Conservation (phyloP, 1,140 invertebrate species). For the Scaptomyza montana region DNA sequence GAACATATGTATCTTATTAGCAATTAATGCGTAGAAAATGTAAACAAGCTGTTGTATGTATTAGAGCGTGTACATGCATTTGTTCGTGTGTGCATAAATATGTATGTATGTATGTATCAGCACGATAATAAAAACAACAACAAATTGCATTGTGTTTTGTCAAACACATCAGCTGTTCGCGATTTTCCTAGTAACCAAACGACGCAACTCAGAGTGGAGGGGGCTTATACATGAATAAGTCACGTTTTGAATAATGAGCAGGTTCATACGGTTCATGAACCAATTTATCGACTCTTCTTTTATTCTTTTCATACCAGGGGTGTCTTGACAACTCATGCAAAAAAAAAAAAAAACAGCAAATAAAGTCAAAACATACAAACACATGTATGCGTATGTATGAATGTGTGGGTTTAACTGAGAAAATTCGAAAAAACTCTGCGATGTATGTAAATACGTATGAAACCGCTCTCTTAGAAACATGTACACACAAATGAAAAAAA, state of each 20-base stretch:
- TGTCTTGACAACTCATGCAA: slow-evolving; percentile 41
- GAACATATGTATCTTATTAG: slow-evolving; percentile 24
- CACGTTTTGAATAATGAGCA: slow-evolving; percentile 44
- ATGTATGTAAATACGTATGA: slow-evolving; percentile 35
- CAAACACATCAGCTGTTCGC: slow-evolving; percentile 39
- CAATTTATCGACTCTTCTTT: slow-evolving; percentile 41
- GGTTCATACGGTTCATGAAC: slow-evolving; percentile 47
- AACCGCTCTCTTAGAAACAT: slow-evolving; percentile 7
- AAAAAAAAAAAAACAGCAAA: slow-evolving; percentile 31
- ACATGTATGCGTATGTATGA: slow-evolving; percentile 23
- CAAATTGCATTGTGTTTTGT: slow-evolving; percentile 27
- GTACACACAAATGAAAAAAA: slow-evolving; percentile 19
- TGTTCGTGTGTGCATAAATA: slow-evolving; percentile 20
- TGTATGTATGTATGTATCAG: slow-evolving; percentile 7
- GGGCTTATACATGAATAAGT: slow-evolving; percentile 10
- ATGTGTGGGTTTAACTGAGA: slow-evolving; percentile 11
- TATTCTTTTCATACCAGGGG: slow-evolving; percentile 30
- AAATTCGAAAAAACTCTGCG: slow-evolving; percentile 24
- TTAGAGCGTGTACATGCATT: background rate
- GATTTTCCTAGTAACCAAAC: slow-evolving; percentile 8
- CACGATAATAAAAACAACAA: slow-evolving; percentile 39
- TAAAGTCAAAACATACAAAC: slow-evolving; percentile 31
- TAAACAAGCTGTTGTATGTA: slow-evolving; percentile 32
- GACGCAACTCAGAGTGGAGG: slow-evolving; percentile 29
- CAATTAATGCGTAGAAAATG: slow-evolving; percentile 34